Evolutionary conservation across 2,888 invertebrate genomes (phyloP), one percentile per base, ranked within the genome.

Genomic region (Drosophila macrospina): DNA sequence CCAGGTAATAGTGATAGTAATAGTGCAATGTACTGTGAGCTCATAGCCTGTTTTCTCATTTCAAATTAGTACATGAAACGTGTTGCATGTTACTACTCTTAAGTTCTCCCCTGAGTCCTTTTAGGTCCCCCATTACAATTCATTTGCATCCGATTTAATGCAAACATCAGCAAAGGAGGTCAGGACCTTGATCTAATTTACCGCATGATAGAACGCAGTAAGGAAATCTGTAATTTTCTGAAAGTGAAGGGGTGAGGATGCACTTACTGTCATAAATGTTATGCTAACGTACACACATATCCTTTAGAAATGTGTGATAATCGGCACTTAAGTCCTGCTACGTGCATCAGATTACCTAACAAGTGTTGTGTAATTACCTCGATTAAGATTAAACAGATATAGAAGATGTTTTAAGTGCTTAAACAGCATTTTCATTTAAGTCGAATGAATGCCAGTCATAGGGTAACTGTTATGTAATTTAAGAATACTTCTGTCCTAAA

Each of bases 261-360:
- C 39, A 62, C 57, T 56, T 63, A 42, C 5, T 20, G 34, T 11
- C 48, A 20, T 44, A 15, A 34, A 44, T 42, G 32, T 11, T 28
- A 41, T 41, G n/a, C 41, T 15, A 13, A 32, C 52, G 4, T 47
- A 15, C 30, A 32, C 26, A 26, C 44, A 45, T 56, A 45, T 45
- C 20, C 39, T 44, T n/a, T 51, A 54, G 16, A 15, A 57, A 30
- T 59, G 28, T 59, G 59, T 42, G 39, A 20, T 50, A 51, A 60
- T 60, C 39, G 30, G 5, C 39, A 42, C 39, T 50, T 51, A 48
- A 48, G 57, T 41, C 20, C 30, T 41, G 13, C 10, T 30, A 48
- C 57, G 57, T 60, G 59, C 39, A 60, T 60, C 51, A 42, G 59
- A 48, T 59, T 30, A 50, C 0, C 20, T 30, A 50, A 1, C 24